phyloP scores from a whole-genome alignment of 1,140 invertebrate species.

The Coelopa frigida region DNA sequence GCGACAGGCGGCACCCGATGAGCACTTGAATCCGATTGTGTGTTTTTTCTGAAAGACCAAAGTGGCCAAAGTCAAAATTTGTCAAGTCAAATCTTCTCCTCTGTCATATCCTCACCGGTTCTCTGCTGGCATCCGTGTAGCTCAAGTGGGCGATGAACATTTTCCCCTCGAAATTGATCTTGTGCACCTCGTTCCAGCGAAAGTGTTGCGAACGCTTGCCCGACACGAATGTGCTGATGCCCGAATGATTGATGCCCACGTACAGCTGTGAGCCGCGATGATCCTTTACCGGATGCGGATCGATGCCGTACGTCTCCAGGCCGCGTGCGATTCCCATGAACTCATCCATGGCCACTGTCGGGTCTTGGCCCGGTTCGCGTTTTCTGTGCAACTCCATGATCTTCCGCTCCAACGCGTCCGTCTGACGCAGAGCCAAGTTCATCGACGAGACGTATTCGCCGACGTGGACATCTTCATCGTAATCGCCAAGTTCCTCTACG shows the following conservation, averaged over 20 bases:
- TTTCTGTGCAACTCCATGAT: conserved; percentile 84
- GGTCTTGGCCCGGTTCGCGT: conserved; percentile 43
- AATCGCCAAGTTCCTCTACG: conserved; percentile 89
- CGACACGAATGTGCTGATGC: conserved; percentile 91
- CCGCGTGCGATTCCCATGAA: conserved; percentile 58
- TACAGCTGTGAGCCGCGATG: conserved; percentile 68
- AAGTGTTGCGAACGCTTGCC: conserved; percentile 89
- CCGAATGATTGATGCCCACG: conserved; percentile 89
- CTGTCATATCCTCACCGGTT: conserved; percentile 43
- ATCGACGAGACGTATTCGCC: conserved; percentile 87
- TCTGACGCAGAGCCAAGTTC: conserved; percentile 87
- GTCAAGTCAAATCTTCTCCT: conserved; percentile 32
- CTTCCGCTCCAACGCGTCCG: conserved; percentile 80
- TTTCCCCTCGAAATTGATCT: conserved; percentile 95
- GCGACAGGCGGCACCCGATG: conserved; percentile 78
- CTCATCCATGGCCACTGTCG: conserved; percentile 32
- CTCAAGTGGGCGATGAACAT: conserved; percentile 94
- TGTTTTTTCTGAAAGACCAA: conserved; percentile 74
- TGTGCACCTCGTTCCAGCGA: conserved; percentile 91
- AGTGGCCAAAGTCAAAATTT: neutral
- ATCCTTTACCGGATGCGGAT: conserved; percentile 95
- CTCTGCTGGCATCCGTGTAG: conserved; percentile 51
- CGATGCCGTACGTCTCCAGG: conserved; percentile 93
- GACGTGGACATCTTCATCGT: conserved; percentile 79
- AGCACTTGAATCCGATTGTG: conserved; percentile 92